Conservation (phyloP, 2,113 vertebrate species). For the Ptyas mucosa region DNA sequence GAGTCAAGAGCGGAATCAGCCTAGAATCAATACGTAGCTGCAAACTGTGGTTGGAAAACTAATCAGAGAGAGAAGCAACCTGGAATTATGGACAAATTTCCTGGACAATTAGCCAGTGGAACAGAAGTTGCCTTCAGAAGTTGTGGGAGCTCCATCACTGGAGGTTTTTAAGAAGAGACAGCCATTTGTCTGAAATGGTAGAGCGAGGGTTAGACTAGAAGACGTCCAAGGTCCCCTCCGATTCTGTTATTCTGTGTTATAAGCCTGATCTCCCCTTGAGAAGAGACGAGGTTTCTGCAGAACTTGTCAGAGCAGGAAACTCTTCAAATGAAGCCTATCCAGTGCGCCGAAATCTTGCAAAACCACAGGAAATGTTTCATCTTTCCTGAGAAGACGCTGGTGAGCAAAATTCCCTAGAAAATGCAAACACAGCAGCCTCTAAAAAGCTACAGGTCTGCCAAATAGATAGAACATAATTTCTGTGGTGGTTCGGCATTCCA, state of each 20-base stretch:
- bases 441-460: neutral
- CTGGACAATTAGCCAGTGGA: too few relatives aligned
- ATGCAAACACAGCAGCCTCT: neutral
- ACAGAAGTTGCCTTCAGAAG: too few relatives aligned
- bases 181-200: too few relatives aligned
- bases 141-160: too few relatives aligned
- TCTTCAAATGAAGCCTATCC: neutral
- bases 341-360: rapidly evolving
- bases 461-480: neutral
- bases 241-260: neutral
- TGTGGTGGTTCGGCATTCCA: neutral
- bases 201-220: too few relatives aligned
- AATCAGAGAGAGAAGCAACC: too few relatives aligned
- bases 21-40: neutral
- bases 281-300: neutral
- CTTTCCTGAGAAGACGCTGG: neutral
- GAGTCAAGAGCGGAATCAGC: neutral
- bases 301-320: neutral
- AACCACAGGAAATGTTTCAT: neutral
- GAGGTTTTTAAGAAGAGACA: too few relatives aligned
- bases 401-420: neutral
- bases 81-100: too few relatives aligned
- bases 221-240: neutral
- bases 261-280: neutral
- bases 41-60: neutral